Evolutionary conservation across 2,888 invertebrate genomes (phyloP).

Genomic region (Amphipoea oculea): DNA sequence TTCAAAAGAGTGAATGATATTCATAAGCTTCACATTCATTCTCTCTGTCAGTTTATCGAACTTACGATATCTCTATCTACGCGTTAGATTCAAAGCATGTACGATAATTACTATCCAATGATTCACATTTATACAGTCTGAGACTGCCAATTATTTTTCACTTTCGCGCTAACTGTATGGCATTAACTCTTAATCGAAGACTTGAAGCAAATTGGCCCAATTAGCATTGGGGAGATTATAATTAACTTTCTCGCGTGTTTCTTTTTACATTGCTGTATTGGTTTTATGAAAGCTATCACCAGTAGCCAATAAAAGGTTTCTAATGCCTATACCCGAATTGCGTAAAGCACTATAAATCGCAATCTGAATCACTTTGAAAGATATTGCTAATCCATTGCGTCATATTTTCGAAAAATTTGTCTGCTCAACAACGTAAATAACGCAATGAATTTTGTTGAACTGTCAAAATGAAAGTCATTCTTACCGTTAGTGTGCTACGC

Average conservation of each 20-base stretch:
- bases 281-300: background rate
- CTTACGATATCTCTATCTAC: background rate
- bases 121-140: conserved; percentile 21
- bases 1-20: conserved; percentile 11
- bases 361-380: background rate
- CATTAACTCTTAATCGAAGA: conserved; percentile 27
- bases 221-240: conserved; percentile 32
- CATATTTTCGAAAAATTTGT: background rate
- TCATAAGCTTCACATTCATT: background rate
- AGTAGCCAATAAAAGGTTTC: background rate
- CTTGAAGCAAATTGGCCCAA: conserved; percentile 39
- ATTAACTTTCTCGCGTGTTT: conserved; percentile 40
- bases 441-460: no score
- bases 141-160: conserved; percentile 50
- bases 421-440: no score
- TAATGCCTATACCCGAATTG: background rate
- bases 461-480: no score
- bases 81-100: conserved; percentile 25
- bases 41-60: conserved; percentile 14
- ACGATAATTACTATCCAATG: conserved; percentile 31
- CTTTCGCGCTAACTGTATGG: conserved; percentile 40
- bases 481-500: no score
- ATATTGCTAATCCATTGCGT: background rate
- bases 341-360: background rate
- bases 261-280: conserved; percentile 17